Percentiles rank a stretch among this genome's conserved stretches.
These are phyloP conservation scores for Melipona beecheii DNA, from an alignment of 2,888 invertebrate species.

Conservation along the genomic window DNA sequence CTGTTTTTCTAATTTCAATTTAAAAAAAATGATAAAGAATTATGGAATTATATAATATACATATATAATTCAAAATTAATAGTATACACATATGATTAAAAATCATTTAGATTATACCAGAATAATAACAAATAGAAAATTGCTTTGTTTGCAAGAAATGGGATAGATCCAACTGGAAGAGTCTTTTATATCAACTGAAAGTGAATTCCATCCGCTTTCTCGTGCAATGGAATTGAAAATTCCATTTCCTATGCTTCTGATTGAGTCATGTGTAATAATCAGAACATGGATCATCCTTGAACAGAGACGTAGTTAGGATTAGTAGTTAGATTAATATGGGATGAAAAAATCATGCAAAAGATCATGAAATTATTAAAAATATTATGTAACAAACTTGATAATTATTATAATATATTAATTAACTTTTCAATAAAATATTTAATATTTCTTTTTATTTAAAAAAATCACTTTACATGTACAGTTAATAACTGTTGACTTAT, in stretches of 20 bases:
- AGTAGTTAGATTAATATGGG: neutral
- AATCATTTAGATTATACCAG: neutral
- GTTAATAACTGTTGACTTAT: slow-evolving; percentile 6
- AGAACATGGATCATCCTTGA: neutral
- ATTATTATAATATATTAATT: neutral
- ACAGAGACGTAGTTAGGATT: neutral
- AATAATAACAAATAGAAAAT: neutral
- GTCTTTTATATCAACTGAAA: neutral
- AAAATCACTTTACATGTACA: neutral
- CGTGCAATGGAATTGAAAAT: slow-evolving; percentile 12
- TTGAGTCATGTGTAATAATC: neutral
- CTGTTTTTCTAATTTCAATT: neutral
- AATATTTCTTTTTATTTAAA: neutral
- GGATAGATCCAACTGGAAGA: neutral
- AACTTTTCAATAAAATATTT: neutral
- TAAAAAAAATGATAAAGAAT: neutral
- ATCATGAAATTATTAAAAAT: neutral
- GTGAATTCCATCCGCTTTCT: slow-evolving; percentile 4
- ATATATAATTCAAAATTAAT: neutral
- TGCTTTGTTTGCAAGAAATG: slow-evolving; percentile 1
- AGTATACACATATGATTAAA: neutral
- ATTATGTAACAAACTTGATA: neutral
- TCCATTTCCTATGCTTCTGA: neutral
- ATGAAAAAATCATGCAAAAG: neutral
- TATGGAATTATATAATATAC: neutral